A percentile compares a stretch with the other conserved stretches of the same genome.
Conservation (phyloP, 2,888 invertebrate genomes). For the Heliconius sara region DNA sequence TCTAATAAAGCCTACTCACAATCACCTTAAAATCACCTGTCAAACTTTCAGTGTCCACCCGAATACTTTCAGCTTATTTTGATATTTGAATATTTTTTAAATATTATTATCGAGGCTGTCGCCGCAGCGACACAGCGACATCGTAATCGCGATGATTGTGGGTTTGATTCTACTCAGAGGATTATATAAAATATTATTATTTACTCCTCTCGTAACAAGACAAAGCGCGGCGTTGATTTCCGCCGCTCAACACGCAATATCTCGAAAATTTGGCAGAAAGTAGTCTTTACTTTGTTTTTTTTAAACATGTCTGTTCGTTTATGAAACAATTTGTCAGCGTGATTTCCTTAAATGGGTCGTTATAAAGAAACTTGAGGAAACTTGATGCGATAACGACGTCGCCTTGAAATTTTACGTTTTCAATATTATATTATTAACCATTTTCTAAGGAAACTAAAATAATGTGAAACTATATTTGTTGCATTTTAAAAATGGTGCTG, state of each 20-base stretch:
- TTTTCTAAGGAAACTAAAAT: too few species aligned
- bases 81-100: background rate
- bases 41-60: conserved; percentile 1
- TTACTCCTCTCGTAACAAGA: background rate
- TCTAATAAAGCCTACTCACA: conserved; percentile 9
- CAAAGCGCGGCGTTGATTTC: too few species aligned
- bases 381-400: background rate
- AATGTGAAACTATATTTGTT: too few species aligned
- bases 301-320: background rate
- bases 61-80: conserved; percentile 5
- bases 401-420: background rate
- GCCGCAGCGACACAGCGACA: background rate
- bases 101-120: background rate
- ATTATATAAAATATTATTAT: background rate
- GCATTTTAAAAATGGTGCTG: background rate
- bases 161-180: background rate
- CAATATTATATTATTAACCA: background rate
- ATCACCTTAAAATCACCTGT: conserved; percentile 9
- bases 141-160: background rate
- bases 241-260: too few species aligned
- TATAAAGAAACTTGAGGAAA: conserved; percentile 7
- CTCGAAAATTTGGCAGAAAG: too few species aligned
- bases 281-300: too few species aligned
- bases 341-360: background rate
- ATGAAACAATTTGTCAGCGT: background rate